Percentiles rank a stretch among this genome's conserved stretches.
Evolutionary conservation across 2,888 invertebrate species (phyloP).

Genomic region (Pimpla rufipes): DNA sequence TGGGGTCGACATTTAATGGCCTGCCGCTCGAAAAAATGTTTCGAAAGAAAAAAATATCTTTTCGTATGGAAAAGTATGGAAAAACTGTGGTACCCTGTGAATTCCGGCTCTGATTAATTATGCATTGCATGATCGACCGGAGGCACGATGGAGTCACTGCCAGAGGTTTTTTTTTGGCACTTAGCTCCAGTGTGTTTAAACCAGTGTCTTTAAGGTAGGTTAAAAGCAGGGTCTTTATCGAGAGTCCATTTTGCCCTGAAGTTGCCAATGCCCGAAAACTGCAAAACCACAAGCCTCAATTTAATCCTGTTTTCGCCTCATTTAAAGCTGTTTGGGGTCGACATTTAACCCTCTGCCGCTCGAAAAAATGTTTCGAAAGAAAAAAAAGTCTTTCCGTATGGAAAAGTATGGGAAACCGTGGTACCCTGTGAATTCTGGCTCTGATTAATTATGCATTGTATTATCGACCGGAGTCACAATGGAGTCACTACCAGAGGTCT

Average conservation of each 20-base stretch:
- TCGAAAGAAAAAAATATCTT: background rate
- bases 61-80: background rate
- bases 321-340: too few species aligned
- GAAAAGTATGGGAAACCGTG: too few species aligned
- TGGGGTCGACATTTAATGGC: too few species aligned
- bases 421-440: too few species aligned
- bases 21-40: too few species aligned
- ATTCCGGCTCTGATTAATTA: background rate
- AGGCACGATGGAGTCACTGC: conserved; percentile 11
- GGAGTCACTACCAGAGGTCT: background rate
- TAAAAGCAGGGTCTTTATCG: background rate
- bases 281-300: background rate
- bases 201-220: background rate
- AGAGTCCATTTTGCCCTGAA: background rate
- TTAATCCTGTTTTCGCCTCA: too few species aligned
- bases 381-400: too few species aligned
- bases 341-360: too few species aligned
- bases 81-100: background rate
- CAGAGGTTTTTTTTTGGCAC: background rate
- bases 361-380: too few species aligned
- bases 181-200: background rate
- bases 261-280: background rate
- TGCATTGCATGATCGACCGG: background rate
- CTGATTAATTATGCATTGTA: too few species aligned
- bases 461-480: conserved; percentile 17